Percentiles rank a stretch among this genome's conserved stretches.
phyloP scores from a whole-genome alignment of 2,888 invertebrate species.

The Ganaspis brasiliensis region DNA sequence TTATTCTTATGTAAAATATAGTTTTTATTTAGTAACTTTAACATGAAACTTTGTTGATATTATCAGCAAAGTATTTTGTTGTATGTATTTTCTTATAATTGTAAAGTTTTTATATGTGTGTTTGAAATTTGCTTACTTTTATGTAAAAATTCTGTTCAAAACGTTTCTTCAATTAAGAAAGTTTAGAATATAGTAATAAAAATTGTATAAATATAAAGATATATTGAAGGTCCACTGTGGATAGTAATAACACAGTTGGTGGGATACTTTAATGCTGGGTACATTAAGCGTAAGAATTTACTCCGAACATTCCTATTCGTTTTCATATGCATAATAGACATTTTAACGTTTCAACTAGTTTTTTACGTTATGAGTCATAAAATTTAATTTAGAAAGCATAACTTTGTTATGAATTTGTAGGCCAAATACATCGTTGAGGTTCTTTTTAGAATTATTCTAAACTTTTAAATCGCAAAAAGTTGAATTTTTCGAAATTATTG shows the following conservation, averaged over 20 bases:
- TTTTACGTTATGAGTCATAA: slow-evolving; percentile 46
- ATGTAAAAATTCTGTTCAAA: too few species aligned
- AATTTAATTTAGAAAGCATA: slow-evolving; percentile 55
- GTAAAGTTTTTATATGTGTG: too few species aligned
- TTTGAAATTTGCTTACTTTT: too few species aligned
- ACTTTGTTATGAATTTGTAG: slow-evolving; percentile 24
- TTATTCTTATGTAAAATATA: too few species aligned
- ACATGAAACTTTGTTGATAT: too few species aligned
- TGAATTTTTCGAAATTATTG: background rate
- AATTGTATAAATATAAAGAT: too few species aligned
- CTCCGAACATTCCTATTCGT: slow-evolving; percentile 9
- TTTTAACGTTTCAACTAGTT: slow-evolving; percentile 7
- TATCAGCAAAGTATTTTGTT: too few species aligned
- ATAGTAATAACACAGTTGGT: background rate
- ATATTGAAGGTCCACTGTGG: too few species aligned
- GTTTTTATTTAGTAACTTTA: too few species aligned
- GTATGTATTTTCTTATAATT: too few species aligned
- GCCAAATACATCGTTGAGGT: background rate
- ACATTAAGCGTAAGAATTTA: slow-evolving; percentile 17
- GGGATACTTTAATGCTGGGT: slow-evolving; percentile 11
- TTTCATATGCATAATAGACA: background rate
- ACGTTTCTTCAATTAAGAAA: too few species aligned
- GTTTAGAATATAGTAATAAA: too few species aligned
- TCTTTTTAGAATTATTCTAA: background rate
- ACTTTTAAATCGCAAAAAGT: background rate